Conservation (phyloP, 2,888 invertebrate species). For the Dione juno region DNA sequence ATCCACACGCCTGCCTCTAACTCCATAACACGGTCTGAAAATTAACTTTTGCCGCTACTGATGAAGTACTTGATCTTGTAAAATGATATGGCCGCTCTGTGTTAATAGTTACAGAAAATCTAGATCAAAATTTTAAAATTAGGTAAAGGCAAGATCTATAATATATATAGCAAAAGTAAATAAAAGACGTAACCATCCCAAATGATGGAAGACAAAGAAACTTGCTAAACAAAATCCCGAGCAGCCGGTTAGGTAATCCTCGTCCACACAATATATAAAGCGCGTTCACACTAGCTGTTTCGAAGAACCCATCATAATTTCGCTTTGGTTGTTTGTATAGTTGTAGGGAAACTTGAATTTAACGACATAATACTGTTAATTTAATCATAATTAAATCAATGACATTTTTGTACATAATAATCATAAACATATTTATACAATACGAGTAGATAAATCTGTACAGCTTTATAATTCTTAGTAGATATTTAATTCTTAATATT, state of each 20-base stretch:
- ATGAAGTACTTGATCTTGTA: neutral
- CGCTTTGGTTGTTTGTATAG: constrained; percentile 21
- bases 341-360: constrained; percentile 15
- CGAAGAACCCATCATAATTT: constrained; percentile 13
- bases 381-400: constrained; percentile 21
- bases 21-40: neutral
- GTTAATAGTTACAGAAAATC: neutral
- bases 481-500: constrained; percentile 38
- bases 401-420: constrained; percentile 41
- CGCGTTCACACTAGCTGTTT: constrained; percentile 11
- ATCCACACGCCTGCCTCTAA: constrained; percentile 88
- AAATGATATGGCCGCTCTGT: neutral
- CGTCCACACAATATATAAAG: neutral
- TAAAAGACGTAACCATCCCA: constrained; percentile 1
- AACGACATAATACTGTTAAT: constrained; percentile 28
- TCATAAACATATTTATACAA: constrained; percentile 25
- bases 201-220: neutral
- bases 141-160: neutral
- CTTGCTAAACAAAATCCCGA: neutral
- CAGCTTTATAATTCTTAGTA: constrained; percentile 37
- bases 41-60: neutral
- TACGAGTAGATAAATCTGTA: constrained; percentile 20
- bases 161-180: constrained; percentile 1
- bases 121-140: neutral
- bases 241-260: neutral